Evolutionary conservation across 2,113 vertebrate genomes (phyloP).

Genomic region (Lophura nycthemera): DNA sequence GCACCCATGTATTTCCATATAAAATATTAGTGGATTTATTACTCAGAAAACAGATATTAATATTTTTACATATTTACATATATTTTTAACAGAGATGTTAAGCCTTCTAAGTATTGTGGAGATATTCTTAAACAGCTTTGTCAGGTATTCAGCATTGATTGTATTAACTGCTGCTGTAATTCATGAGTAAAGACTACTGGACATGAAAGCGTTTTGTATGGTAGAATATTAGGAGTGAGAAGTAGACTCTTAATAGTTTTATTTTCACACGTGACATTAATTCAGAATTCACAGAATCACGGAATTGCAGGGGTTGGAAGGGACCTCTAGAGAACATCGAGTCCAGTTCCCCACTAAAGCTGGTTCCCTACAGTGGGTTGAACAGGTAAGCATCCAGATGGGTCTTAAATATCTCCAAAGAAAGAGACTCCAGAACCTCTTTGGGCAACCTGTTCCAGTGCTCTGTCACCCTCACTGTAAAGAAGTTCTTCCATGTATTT

Average conservation of each 20-base stretch:
- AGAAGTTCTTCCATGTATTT: too few species aligned
- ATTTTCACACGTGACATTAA: neutral
- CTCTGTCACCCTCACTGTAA: too few species aligned
- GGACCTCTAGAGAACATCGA: too few species aligned
- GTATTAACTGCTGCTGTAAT: neutral
- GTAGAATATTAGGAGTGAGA: neutral
- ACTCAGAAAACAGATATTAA: neutral
- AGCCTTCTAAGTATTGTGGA: neutral
- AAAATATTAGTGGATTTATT: neutral
- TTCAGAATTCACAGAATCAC: neutral
- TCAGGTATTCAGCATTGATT: neutral
- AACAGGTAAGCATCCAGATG: too few species aligned
- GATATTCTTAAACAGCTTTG: neutral
- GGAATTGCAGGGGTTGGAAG: too few species aligned
- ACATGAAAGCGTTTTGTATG: neutral
- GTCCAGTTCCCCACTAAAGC: too few species aligned
- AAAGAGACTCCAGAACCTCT: too few species aligned
- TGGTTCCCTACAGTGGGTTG: too few species aligned
- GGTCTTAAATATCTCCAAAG: too few species aligned
- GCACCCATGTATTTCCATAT: neutral
- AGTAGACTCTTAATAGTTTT: neutral
- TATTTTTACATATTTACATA: neutral
- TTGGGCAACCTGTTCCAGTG: too few species aligned
- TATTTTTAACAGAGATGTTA: neutral
- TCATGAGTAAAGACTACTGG: neutral